These are phyloP conservation scores for Fundulus diaphanus DNA, from an alignment of 2,797 vertebrate species.

Conservation along the genomic window DNA sequence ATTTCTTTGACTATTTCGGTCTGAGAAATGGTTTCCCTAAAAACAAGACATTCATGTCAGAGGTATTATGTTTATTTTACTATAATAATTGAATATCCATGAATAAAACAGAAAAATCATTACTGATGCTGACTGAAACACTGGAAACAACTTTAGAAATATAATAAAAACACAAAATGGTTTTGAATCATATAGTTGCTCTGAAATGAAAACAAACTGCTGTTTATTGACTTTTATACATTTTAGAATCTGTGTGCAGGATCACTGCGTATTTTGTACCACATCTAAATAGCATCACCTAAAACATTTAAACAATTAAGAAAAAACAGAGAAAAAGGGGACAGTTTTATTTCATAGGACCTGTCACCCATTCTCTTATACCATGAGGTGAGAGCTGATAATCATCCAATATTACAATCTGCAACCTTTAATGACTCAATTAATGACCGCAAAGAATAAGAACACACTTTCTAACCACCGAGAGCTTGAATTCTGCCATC, in stretches of 20 bases:
- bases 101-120: not conserved
- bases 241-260: not conserved
- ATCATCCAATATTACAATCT: not conserved
- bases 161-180: not conserved
- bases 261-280: not conserved
- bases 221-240: not conserved
- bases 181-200: not conserved
- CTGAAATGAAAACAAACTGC: not conserved
- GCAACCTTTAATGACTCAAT: slow-evolving; percentile 11
- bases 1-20: not conserved
- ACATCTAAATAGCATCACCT: not conserved
- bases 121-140: not conserved
- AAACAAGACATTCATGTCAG: not conserved
- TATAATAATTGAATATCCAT: not conserved
- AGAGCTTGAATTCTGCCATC: slow-evolving; percentile 27
- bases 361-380: not conserved
- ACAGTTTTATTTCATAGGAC: not conserved
- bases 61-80: not conserved
- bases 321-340: too few species aligned
- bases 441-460: slow-evolving; percentile 17
- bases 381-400: not conserved
- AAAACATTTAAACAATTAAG: not conserved
- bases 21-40: not conserved
- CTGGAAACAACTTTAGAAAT: not conserved
- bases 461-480: slow-evolving; percentile 12